Percentiles rank a stretch among this genome's conserved stretches.
These are phyloP conservation scores for Diglossa cyanea DNA, from an alignment of 2,797 vertebrate genomes.

Conservation along the genomic window DNA sequence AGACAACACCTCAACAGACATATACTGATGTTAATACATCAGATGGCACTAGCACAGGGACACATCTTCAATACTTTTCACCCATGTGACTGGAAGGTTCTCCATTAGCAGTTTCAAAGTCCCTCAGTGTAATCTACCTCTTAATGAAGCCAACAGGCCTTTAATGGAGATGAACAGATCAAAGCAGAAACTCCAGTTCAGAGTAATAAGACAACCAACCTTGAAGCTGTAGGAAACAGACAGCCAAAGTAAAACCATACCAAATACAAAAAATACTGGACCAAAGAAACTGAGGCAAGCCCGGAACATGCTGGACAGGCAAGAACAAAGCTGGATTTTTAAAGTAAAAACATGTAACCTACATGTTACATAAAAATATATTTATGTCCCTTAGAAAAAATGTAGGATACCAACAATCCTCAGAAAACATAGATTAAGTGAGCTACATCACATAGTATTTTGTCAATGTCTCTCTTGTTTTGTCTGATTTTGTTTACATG, in stretches of 20 bases:
- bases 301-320: background rate
- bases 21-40: background rate
- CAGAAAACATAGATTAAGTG: background rate
- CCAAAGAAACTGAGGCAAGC: background rate
- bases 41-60: background rate
- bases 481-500: background rate
- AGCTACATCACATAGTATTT: background rate
- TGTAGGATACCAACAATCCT: background rate
- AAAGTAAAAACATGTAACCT: background rate
- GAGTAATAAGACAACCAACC: background rate
- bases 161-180: background rate
- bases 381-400: background rate
- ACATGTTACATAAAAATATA: background rate
- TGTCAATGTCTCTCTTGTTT: background rate
- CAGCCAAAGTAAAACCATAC: background rate
- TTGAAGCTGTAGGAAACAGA: background rate
- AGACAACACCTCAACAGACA: background rate
- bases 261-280: background rate
- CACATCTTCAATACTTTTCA: background rate
- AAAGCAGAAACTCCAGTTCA: background rate
- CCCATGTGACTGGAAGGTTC: background rate
- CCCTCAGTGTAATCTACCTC: background rate
- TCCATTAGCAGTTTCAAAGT: background rate
- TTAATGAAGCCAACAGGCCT: background rate
- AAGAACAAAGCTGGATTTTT: background rate